Conservation (phyloP, 2,797 vertebrate species). For the Acanthurus leucopareius region DNA sequence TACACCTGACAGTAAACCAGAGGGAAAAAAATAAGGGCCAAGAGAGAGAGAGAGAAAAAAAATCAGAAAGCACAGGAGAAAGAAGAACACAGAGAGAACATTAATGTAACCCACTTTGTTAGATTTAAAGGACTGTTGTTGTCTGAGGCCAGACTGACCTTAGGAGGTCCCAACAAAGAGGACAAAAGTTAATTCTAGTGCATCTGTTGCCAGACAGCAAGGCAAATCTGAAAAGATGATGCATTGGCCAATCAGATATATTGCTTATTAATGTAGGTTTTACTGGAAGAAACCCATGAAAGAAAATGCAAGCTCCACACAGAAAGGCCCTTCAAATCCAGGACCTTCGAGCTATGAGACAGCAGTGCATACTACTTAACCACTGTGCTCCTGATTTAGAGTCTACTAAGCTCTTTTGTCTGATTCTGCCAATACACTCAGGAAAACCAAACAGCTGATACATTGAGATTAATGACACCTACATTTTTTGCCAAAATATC, state of each 20-base stretch:
- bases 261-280: too few relatives aligned
- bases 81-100: background rate
- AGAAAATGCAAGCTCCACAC: too few relatives aligned
- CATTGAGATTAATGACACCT: too few relatives aligned
- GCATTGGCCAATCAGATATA: background rate
- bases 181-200: too few relatives aligned
- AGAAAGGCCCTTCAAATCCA: too few relatives aligned
- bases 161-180: background rate
- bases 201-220: background rate
- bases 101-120: background rate
- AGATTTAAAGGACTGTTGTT: background rate
- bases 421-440: too few relatives aligned
- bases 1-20: constrained; percentile 38
- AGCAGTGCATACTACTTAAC: too few relatives aligned
- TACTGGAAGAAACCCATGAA: too few relatives aligned
- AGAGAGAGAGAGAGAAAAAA: constrained; percentile 4
- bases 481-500: background rate
- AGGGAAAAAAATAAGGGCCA: constrained; percentile 11
- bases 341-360: too few relatives aligned
- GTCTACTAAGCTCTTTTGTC: too few relatives aligned
- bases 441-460: background rate
- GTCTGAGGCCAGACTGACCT: background rate
- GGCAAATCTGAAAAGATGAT: background rate
- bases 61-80: constrained; percentile 2
- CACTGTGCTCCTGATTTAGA: too few relatives aligned